Evolutionary conservation across 1,140 invertebrate genomes (phyloP).

Genomic region (Dinoponera quadriceps): DNA sequence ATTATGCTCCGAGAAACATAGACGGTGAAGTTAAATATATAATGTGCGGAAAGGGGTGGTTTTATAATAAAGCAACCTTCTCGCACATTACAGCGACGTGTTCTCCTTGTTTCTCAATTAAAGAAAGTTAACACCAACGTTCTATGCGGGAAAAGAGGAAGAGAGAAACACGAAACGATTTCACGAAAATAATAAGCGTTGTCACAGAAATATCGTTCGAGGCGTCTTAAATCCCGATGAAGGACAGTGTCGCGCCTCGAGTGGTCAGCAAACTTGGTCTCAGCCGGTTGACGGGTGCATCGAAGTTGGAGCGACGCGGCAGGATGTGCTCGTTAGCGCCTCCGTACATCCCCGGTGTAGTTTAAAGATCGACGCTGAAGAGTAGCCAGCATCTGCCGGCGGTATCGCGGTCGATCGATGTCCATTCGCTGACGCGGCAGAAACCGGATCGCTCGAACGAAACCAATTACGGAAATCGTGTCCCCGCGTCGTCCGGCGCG

Average conservation of each 20-base stretch:
- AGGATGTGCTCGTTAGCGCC: slow-evolving; percentile 9
- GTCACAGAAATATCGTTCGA: background rate
- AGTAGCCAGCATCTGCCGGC: background rate
- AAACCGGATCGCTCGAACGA: slow-evolving; percentile 6
- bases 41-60: background rate
- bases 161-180: too few species aligned
- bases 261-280: slow-evolving; percentile 67
- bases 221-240: background rate
- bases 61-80: background rate
- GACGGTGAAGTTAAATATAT: slow-evolving; percentile 1
- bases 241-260: background rate
- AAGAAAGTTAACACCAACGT: background rate
- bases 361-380: slow-evolving; percentile 11
- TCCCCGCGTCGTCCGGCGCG: too few species aligned
- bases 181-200: background rate
- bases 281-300: slow-evolving; percentile 58
- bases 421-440: background rate
- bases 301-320: background rate
- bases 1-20: background rate
- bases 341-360: background rate
- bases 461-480: slow-evolving; percentile 1
- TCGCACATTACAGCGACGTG: background rate
- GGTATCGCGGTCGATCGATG: background rate
- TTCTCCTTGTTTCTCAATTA: background rate
- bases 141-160: too few species aligned